Percentiles rank a stretch among this genome's conserved stretches.
phyloP scores from a whole-genome alignment of 2,888 invertebrate species.

The Melolontha melolontha region DNA sequence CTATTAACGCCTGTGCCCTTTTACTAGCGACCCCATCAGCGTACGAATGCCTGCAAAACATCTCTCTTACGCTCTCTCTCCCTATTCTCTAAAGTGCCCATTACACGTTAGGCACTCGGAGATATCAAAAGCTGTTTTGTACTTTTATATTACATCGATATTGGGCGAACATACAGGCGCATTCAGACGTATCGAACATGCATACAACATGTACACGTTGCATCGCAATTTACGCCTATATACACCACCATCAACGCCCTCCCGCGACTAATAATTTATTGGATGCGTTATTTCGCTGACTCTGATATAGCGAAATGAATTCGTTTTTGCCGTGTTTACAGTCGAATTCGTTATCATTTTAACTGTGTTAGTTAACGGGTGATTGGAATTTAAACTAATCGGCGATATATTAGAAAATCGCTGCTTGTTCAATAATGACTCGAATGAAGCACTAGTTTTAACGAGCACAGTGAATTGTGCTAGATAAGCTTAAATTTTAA shows the following conservation, averaged over 20 bases:
- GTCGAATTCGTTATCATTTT: conserved; percentile 52
- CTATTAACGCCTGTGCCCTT: conserved; percentile 50
- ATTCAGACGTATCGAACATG: conserved; percentile 1
- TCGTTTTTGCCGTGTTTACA: conserved; percentile 49
- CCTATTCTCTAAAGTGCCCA: conserved; percentile 30
- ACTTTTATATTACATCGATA: conserved; percentile 37
- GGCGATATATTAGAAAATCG: conserved; percentile 41
- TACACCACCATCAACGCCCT: conserved; percentile 50
- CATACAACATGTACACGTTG: not conserved
- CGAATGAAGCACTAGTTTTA: conserved; percentile 5
- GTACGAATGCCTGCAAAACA: conserved; percentile 27
- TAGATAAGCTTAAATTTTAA: not conserved
- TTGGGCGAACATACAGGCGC: conserved; percentile 9
- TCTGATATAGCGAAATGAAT: conserved; percentile 43
- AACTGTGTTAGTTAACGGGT: conserved; percentile 42
- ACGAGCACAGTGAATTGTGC: conserved; percentile 10
- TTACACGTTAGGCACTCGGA: conserved; percentile 31
- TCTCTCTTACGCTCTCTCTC: conserved; percentile 15
- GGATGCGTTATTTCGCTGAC: conserved; percentile 27
- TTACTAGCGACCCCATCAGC: conserved; percentile 44
- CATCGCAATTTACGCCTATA: conserved; percentile 40
- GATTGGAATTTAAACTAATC: conserved; percentile 48
- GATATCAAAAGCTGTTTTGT: conserved; percentile 48
- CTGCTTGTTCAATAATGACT: conserved; percentile 9
- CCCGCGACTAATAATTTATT: conserved; percentile 40